phyloP scores from a whole-genome alignment of 64 coral and sea anemone species.

The Stichodactyla mertensii region DNA sequence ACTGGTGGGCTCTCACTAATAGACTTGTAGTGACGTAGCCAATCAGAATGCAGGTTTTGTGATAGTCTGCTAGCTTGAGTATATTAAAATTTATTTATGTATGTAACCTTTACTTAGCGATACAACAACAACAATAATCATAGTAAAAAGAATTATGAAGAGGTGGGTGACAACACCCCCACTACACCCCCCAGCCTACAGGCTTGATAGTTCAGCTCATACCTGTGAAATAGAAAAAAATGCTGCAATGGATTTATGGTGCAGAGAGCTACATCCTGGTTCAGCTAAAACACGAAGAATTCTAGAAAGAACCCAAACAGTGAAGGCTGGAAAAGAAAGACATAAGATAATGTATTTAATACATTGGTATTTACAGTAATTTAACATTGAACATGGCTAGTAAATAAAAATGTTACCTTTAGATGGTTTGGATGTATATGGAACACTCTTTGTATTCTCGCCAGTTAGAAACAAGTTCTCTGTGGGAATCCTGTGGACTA shows the following conservation, averaged over 20 bases:
- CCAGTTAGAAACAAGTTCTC: neutral
- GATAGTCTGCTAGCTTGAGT: no score
- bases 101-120: no score
- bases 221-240: conserved; percentile 73
- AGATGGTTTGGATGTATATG: conserved; percentile 6
- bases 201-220: neutral
- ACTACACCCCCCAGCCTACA: no score
- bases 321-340: conserved; percentile 50
- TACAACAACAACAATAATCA: no score
- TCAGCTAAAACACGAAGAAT: conserved; percentile 72
- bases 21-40: no score
- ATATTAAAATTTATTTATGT: no score
- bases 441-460: neutral
- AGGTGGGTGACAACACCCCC: no score
- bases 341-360: neutral
- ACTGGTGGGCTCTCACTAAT: no score
- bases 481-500: conserved; percentile 29
- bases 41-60: no score
- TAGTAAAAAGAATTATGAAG: no score
- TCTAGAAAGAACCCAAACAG: conserved; percentile 68
- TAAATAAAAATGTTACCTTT: neutral
- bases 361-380: neutral
- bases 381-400: neutral
- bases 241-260: conserved; percentile 46
- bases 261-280: conserved; percentile 36